These are phyloP conservation scores for Gymnopithys bicolor DNA, from an alignment of 2,797 vertebrate species.

Conservation along the genomic window DNA sequence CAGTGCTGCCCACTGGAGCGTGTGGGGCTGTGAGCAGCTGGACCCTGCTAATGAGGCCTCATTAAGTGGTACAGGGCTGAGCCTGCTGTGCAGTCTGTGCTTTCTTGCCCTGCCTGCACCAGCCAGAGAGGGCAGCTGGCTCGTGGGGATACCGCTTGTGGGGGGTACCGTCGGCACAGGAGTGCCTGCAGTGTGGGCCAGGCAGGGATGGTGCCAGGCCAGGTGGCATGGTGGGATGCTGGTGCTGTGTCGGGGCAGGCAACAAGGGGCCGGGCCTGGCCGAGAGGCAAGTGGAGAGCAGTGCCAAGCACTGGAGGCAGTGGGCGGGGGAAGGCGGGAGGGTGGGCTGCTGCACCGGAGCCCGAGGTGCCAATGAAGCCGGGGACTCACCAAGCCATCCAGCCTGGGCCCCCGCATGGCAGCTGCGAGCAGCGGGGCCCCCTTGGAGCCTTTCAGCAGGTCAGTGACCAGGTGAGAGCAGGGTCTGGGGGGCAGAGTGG, in stretches of 20 bases:
- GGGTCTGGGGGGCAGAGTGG: neutral
- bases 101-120: neutral
- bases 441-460: slow-evolving; percentile 67
- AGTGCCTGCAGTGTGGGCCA: neutral
- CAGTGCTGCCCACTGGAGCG: neutral
- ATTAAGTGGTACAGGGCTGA: slow-evolving; percentile 69
- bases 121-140: neutral
- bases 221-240: neutral
- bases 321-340: slow-evolving; percentile 33
- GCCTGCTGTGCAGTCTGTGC: neutral
- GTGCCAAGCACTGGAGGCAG: slow-evolving; percentile 13
- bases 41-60: slow-evolving; percentile 81
- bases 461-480: slow-evolving; percentile 66
- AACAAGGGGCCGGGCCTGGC: neutral
- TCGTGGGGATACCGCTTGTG: neutral
- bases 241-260: neutral
- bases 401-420: slow-evolving; percentile 53
- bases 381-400: neutral
- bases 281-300: neutral
- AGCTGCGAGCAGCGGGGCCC: slow-evolving; percentile 22
- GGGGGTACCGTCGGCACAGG: neutral
- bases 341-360: slow-evolving; percentile 8
- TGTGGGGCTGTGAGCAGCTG: slow-evolving; percentile 72
- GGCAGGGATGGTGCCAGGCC: neutral
- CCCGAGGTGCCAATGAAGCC: slow-evolving; percentile 54